Base-by-base conservation (phyloP, 2,113 vertebrate species). In the Euleptes europaea region DNA sequence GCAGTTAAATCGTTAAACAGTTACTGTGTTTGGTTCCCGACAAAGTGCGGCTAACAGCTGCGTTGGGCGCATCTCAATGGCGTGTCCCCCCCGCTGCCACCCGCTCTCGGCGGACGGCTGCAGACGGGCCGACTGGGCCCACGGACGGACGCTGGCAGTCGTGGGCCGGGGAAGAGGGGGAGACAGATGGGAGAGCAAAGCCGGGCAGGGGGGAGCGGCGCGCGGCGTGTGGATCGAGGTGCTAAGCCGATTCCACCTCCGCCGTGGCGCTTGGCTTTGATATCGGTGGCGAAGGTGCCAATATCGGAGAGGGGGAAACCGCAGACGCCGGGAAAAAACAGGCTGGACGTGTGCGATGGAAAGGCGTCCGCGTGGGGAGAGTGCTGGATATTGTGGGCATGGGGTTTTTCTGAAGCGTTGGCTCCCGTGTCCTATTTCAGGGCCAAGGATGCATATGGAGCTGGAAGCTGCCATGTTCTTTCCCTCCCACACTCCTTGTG, bases 1-100 rank as follows among this genome's bases (percentile, higher is more conserved):
- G 97, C 94, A 95, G 97, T 95, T 97, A 97, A 97, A 95, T 97
- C 92, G 93, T 96, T 96, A 95, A 95, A 96, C 94, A 95, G 95
- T 94, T 90, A 90, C 94, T 87, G 93, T 95, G 95, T 94, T 96
- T 92, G 95, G 94, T 94, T 94, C 94, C 84, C 0, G 92, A 95
- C 95, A 92, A 93, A 95, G 92, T 92, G 93, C 89, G 0, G 73
- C 86, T 60, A 90, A 89, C 44, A 95, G 93, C 96, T 93, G 93
- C 1, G 40, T 0, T 40, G 86, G 88, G 89, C 19, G 54, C n/a
- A 10, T 19, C 13, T 88, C 0, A 0, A 31, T 60, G 73, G 74
- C 60, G 44, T 83, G 10, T 19, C 54, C 54, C 19, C 54, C 19
- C 54, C 19, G 14, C 51, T 2, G 9, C 51, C 51, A 15, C 51